Conservation (phyloP, 1,140 invertebrate genomes). For the Magallana gigas region DNA sequence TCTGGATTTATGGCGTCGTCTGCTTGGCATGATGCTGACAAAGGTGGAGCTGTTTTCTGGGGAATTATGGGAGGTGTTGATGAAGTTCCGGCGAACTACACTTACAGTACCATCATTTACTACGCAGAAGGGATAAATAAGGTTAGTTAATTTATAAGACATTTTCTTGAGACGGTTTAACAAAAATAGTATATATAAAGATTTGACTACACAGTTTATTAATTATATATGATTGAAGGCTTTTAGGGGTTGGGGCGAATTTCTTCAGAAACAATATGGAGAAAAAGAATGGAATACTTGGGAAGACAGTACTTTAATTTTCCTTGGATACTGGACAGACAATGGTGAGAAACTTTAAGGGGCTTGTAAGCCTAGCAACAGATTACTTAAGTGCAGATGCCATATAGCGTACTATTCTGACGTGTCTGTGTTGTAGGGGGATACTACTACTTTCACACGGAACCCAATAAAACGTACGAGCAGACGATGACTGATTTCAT, state of each 20-base stretch:
- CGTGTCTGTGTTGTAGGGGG: constrained; percentile 56
- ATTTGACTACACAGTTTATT: not conserved
- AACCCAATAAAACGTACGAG: constrained; percentile 65
- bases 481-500: constrained; percentile 65
- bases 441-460: constrained; percentile 70
- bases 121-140: constrained; percentile 67
- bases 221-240: constrained; percentile 54
- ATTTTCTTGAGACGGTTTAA: not conserved
- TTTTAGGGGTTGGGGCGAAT: constrained; percentile 65
- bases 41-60: constrained; percentile 57
- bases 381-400: too few relatives aligned
- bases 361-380: too few relatives aligned
- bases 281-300: constrained; percentile 9
- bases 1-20: constrained; percentile 64
- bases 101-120: constrained; percentile 62
- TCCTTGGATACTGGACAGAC: constrained; percentile 69
- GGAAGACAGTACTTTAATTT: constrained; percentile 62
- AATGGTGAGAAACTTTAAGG: constrained; percentile 53
- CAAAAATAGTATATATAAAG: too few relatives aligned
- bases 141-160: constrained; percentile 43
- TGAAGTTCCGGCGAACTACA: constrained; percentile 64
- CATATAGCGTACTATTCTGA: too few relatives aligned
- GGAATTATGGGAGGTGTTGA: constrained; percentile 73
- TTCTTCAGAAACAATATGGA: constrained; percentile 51
- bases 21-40: constrained; percentile 44